Conservation (phyloP, 2,888 invertebrate species). For the Autographa gamma region DNA sequence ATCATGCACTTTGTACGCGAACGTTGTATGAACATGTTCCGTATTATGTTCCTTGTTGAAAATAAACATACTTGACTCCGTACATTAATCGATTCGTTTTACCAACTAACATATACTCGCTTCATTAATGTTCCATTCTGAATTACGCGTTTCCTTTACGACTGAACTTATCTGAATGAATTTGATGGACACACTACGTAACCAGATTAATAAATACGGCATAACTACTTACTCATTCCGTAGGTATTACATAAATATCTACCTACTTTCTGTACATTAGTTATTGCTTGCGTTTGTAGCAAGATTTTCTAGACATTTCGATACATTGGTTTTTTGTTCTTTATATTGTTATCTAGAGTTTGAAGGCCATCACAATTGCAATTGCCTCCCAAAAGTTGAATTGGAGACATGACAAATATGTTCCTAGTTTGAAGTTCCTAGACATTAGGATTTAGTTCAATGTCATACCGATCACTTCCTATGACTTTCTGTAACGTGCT, state of each 20-base stretch:
- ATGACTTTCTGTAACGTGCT: conserved; percentile 46
- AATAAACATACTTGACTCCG: not conserved
- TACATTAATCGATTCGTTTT: not conserved
- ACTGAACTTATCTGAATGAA: conserved; percentile 1
- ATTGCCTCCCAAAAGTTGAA: not conserved
- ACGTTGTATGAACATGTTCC: not conserved
- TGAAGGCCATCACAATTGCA: too few relatives aligned
- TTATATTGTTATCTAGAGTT: not conserved
- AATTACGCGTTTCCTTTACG: conserved; percentile 1
- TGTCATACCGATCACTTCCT: conserved; percentile 58
- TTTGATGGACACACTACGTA: not conserved
- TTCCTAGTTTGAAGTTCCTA: conserved; percentile 9
- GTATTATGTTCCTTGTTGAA: not conserved
- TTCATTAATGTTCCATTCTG: not conserved
- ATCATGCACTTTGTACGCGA: conserved; percentile 18
- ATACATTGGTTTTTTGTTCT: not conserved
- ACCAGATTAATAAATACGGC: not conserved
- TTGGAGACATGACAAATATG: not conserved
- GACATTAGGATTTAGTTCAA: conserved; percentile 49
- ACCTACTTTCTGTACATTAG: not conserved
- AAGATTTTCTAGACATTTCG: not conserved
- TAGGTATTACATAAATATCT: not conserved
- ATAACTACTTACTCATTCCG: not conserved
- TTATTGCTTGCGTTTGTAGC: not conserved
- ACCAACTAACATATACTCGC: not conserved